phyloP scores from a whole-genome alignment of 2,797 vertebrate genomes.

The Hoplostethus mediterraneus region DNA sequence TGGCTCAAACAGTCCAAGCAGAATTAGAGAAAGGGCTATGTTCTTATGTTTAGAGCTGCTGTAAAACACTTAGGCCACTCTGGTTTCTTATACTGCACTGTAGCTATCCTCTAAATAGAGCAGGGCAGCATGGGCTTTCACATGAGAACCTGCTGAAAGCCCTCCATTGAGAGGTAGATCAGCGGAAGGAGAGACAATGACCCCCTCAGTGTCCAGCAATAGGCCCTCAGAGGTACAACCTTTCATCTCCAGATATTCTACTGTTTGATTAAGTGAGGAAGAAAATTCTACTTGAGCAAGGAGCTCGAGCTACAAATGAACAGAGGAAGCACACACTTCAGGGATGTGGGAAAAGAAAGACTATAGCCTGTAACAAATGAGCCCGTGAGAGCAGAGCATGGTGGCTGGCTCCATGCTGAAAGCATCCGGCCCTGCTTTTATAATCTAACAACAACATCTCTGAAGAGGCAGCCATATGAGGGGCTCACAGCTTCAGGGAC shows the following conservation, averaged over 20 bases:
- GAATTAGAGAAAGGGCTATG: constrained; percentile 50
- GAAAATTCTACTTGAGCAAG: constrained; percentile 76
- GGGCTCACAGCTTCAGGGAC: constrained; percentile 74
- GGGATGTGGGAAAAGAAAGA: constrained; percentile 76
- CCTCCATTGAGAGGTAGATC: constrained; percentile 71
- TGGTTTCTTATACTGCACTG: constrained; percentile 47
- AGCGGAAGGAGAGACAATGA: constrained; percentile 80
- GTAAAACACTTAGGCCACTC: constrained; percentile 70
- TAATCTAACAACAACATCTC: constrained; percentile 84
- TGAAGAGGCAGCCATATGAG: constrained; percentile 80
- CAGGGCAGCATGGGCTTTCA: constrained; percentile 62
- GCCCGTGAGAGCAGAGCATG: constrained; percentile 79
- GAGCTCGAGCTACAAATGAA: constrained; percentile 76
- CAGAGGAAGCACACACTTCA: constrained; percentile 86
- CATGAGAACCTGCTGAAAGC: constrained; percentile 79
- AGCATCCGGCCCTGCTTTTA: constrained; percentile 84
- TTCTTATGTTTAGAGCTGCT: constrained; percentile 59
- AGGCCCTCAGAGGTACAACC: constrained; percentile 72
- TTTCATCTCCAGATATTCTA: constrained; percentile 82
- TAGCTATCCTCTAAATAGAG: constrained; percentile 61
- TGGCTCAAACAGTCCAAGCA: constrained; percentile 41
- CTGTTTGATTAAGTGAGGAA: constrained; percentile 83
- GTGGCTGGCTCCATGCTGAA: constrained; percentile 82
- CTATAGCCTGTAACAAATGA: constrained; percentile 79
- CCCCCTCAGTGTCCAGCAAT: constrained; percentile 76